phyloP scores from a whole-genome alignment of 2,113 vertebrate genomes.

The Nycticorax nycticorax region DNA sequence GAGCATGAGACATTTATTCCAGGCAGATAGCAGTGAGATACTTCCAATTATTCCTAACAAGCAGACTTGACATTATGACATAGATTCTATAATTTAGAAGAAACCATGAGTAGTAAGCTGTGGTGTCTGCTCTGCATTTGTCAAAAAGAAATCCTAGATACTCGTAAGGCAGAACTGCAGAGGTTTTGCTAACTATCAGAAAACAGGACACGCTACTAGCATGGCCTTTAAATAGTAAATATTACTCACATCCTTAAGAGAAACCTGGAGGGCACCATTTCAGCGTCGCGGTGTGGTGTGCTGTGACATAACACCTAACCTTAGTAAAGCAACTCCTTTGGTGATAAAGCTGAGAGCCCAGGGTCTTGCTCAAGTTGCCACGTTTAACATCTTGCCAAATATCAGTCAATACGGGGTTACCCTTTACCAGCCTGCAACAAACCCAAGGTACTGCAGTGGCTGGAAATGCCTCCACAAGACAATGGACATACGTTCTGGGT shows the following conservation, averaged over 20 bases:
- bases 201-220: not conserved
- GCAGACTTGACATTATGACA: conserved; percentile 12
- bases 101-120: not conserved
- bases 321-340: not conserved
- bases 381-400: not conserved
- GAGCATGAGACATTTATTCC: not conserved
- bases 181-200: not conserved
- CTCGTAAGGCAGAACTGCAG: not conserved
- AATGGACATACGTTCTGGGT: not conserved
- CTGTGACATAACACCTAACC: not conserved
- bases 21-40: not conserved
- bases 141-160: not conserved
- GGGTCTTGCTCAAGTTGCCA: not conserved
- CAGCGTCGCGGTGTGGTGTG: fast-evolving
- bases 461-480: not conserved
- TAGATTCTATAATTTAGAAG: conserved; percentile 11
- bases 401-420: not conserved
- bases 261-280: not conserved
- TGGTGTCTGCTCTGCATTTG: not conserved
- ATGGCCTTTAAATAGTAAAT: not conserved
- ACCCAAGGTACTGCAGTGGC: not conserved
- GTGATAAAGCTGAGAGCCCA: not conserved
- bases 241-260: not conserved
- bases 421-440: not conserved
- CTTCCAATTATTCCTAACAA: conserved; percentile 30